phyloP scores from a whole-genome alignment of 1,140 invertebrate species.

The Drosophila pseudoobscura region DNA sequence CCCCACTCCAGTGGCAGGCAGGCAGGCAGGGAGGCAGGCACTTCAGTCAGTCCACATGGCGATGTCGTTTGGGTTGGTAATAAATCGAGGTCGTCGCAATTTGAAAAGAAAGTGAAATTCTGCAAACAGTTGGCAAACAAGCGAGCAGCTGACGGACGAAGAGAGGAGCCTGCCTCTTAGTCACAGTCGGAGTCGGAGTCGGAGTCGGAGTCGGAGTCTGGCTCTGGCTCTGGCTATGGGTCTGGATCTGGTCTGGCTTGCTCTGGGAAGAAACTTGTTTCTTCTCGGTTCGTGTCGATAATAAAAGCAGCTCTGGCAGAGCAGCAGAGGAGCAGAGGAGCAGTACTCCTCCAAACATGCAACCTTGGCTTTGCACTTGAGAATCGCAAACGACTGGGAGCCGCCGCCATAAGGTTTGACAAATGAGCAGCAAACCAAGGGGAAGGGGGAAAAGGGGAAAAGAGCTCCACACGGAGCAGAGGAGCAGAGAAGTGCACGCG shows the following conservation, averaged over 20 bases:
- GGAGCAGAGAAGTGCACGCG: slow-evolving; percentile 53
- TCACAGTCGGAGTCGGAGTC: slow-evolving; percentile 8
- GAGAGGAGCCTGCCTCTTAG: slow-evolving; percentile 34
- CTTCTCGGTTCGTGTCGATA: slow-evolving; percentile 67
- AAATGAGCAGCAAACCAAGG: slow-evolving; percentile 32
- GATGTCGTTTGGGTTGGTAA: slow-evolving; percentile 50
- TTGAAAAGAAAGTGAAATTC: slow-evolving; percentile 81
- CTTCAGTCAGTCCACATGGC: slow-evolving; percentile 40
- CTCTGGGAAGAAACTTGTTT: slow-evolving; percentile 47
- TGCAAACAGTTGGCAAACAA: slow-evolving; percentile 61
- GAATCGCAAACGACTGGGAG: slow-evolving; percentile 21
- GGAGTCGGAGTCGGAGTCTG: not conserved
- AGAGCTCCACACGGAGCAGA: no score
- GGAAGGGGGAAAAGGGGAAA: not conserved
- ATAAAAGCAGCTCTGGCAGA: slow-evolving; percentile 49
- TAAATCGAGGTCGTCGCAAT: slow-evolving; percentile 75
- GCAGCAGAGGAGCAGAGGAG: slow-evolving; percentile 19
- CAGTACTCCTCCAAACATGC: slow-evolving; percentile 30
- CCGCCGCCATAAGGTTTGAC: slow-evolving; percentile 58
- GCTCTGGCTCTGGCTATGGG: slow-evolving; percentile 12
- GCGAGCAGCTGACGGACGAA: slow-evolving; percentile 61
- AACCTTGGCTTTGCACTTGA: slow-evolving; percentile 78
- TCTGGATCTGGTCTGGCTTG: slow-evolving; percentile 27
- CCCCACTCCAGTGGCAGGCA: slow-evolving; percentile 1
- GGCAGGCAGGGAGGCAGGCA: slow-evolving; percentile 15